phyloP scores from a whole-genome alignment of 2,888 invertebrate genomes.

The Meandrusa payeni region DNA sequence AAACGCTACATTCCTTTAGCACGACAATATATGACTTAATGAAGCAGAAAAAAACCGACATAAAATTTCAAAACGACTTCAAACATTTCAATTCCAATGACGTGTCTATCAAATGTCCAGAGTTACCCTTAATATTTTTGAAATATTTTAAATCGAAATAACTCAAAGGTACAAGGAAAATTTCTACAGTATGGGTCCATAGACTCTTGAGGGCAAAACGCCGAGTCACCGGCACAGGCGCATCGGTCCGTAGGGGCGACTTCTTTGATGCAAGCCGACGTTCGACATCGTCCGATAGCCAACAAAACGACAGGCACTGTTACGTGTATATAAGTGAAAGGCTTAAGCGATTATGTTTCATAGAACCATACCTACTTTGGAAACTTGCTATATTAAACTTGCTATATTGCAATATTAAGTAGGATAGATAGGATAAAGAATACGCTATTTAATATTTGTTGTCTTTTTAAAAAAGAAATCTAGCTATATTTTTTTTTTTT shows the following conservation, averaged over 20 bases:
- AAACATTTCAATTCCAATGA: slow-evolving; percentile 19
- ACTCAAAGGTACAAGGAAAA: slow-evolving; percentile 57
- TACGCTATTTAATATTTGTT: no score
- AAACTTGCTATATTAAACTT: no score
- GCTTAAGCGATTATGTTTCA: slow-evolving; percentile 33
- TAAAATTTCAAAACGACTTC: slow-evolving; percentile 1
- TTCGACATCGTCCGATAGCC: slow-evolving; percentile 73
- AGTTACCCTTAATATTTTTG: slow-evolving; percentile 19
- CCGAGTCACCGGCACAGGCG: slow-evolving; percentile 71
- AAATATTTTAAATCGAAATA: slow-evolving; percentile 29
- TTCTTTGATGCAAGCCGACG: slow-evolving; percentile 75
- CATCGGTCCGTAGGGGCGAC: slow-evolving; percentile 52
- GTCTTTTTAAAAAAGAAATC: no score
- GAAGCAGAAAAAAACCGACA: slow-evolving; percentile 10
- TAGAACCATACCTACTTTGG: no score
- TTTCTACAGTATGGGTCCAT: slow-evolving; percentile 39
- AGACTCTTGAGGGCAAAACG: slow-evolving; percentile 49
- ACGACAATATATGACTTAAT: slow-evolving; percentile 9
- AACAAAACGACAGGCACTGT: slow-evolving; percentile 68
- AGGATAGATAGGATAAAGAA: no score
- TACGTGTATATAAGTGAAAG: slow-evolving; percentile 37
- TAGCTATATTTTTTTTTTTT: no score
- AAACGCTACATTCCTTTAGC: slow-evolving; percentile 5
- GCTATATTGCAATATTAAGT: no score
- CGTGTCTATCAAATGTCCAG: slow-evolving; percentile 21